A percentile compares a stretch with the other conserved stretches of the same genome.
These are phyloP conservation scores for Furcifer pardalis DNA, from an alignment of 2,797 vertebrate species.

Conservation along the genomic window DNA sequence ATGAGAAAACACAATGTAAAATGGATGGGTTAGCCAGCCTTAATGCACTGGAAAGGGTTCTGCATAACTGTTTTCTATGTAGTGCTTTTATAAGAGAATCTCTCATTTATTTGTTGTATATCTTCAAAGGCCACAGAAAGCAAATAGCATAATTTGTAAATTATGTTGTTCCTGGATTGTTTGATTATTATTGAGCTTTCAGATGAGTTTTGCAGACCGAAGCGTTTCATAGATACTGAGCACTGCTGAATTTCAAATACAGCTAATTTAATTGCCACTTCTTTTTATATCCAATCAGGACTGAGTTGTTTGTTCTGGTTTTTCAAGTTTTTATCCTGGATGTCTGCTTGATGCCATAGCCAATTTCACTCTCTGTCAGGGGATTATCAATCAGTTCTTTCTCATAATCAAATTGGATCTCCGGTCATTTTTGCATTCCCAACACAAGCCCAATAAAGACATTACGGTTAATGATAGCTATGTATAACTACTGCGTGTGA, in stretches of 20 bases:
- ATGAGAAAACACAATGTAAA: constrained; percentile 44
- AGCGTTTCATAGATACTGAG: not conserved
- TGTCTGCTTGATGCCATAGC: not conserved
- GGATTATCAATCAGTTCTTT: not conserved
- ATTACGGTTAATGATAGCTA: not conserved
- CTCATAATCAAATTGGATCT: not conserved
- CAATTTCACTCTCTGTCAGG: not conserved
- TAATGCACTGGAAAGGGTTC: constrained; percentile 5
- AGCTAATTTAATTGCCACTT: constrained; percentile 11
- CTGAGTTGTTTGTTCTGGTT: not conserved
- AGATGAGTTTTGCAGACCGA: not conserved
- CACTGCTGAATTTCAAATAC: constrained; percentile 4
- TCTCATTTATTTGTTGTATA: not conserved
- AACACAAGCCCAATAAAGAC: not conserved
- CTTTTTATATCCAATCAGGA: not conserved
- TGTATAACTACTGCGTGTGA: not conserved
- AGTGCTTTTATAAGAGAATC: constrained; percentile 23
- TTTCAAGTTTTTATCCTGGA: not conserved
- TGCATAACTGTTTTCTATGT: not conserved
- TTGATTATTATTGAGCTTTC: constrained; percentile 4
- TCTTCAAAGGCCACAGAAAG: not conserved
- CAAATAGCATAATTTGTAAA: constrained; percentile 18
- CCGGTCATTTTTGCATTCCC: not conserved
- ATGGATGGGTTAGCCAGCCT: constrained; percentile 23
- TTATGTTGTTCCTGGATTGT: constrained; percentile 2